These are phyloP conservation scores for Archilochus colubris DNA, from an alignment of 2,113 vertebrate species.

Conservation along the genomic window DNA sequence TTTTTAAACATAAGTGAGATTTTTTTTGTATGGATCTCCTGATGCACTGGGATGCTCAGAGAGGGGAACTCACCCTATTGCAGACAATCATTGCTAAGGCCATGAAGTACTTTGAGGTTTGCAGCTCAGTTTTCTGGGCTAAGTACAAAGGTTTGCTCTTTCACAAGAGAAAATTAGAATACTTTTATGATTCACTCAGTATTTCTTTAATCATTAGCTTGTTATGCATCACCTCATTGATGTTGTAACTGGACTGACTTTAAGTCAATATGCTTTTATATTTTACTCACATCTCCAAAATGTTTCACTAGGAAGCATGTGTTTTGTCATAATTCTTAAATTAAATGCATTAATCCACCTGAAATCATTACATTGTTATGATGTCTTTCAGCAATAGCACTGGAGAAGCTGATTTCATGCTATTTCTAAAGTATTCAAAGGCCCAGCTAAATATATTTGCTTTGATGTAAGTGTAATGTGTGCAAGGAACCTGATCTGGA, in stretches of 20 bases:
- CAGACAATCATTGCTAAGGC: background rate
- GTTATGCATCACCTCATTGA: background rate
- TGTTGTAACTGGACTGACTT: background rate
- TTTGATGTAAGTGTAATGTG: background rate
- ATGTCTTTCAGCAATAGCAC: background rate
- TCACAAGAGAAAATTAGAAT: background rate
- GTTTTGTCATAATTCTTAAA: background rate
- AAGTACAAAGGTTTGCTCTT: background rate
- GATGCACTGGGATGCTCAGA: background rate
- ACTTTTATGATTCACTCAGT: background rate
- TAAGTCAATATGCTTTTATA: background rate
- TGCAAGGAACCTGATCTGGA: background rate
- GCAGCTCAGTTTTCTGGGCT: background rate
- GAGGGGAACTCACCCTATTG: background rate
- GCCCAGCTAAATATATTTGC: background rate
- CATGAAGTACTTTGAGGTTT: background rate
- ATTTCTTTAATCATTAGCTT: background rate
- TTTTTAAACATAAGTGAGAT: background rate
- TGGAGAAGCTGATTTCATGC: background rate
- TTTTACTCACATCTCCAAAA: background rate
- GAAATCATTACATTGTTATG: background rate
- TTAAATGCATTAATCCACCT: background rate
- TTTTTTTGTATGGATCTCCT: background rate
- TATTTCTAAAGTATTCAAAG: background rate
- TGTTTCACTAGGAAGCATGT: background rate